These are phyloP conservation scores for Heteromurus nitidus DNA, from an alignment of 2,888 invertebrate species.

Conservation along the genomic window DNA sequence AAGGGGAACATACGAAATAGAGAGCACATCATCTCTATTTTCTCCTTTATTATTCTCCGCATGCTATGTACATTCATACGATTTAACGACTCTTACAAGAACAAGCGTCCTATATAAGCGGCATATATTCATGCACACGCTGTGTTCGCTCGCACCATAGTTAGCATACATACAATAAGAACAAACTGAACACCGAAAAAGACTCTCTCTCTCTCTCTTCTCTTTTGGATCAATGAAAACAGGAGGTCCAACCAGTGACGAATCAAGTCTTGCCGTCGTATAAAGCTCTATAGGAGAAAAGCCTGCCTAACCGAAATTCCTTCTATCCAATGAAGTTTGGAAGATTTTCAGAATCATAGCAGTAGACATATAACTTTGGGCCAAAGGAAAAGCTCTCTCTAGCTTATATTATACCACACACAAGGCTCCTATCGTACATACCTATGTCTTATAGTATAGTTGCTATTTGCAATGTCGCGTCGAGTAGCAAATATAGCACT, in stretches of 20 bases:
- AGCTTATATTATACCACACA: not conserved
- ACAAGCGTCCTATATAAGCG: not conserved
- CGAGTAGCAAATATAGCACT: not conserved
- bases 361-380: not conserved
- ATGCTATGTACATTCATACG: constrained; percentile 13
- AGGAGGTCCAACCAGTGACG: constrained; percentile 69
- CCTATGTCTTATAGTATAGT: no score
- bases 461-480: not conserved
- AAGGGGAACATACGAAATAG: constrained; percentile 54
- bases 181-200: constrained; percentile 40
- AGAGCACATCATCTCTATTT: constrained; percentile 25
- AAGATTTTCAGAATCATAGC: constrained; percentile 37
- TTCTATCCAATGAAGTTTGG: constrained; percentile 66
- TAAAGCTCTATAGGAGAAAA: constrained; percentile 63
- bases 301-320: constrained; percentile 65
- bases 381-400: not conserved
- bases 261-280: constrained; percentile 66
- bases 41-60: constrained; percentile 36
- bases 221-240: constrained; percentile 72
- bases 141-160: no score
- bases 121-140: not conserved
- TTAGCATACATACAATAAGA: not conserved
- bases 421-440: not conserved
- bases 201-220: constrained; percentile 35
- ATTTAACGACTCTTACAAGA: not conserved